phyloP scores from a whole-genome alignment of 2,797 vertebrate genomes.

The Hephaestus fuliginosus region DNA sequence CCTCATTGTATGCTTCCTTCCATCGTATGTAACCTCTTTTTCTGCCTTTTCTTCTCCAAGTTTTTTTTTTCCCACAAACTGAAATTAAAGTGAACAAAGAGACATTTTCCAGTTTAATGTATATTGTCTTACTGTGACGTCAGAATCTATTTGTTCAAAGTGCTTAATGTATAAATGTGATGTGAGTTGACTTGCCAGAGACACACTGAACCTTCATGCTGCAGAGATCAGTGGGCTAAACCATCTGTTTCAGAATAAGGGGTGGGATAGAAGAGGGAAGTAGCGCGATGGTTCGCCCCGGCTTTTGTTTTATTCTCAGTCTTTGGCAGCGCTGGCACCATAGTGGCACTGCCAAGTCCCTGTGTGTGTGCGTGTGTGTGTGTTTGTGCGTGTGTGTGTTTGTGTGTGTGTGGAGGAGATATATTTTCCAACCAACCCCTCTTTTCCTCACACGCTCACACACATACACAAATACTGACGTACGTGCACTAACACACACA shows the following conservation, averaged over 20 bases:
- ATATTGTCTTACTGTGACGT: background rate
- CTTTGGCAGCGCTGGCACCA: constrained; percentile 74
- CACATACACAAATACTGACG: constrained; percentile 21
- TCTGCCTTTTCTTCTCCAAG: constrained; percentile 21
- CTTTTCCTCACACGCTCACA: constrained; percentile 9
- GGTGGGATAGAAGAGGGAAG: constrained; percentile 50
- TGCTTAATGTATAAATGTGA: constrained; percentile 43
- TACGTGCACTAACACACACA: constrained; percentile 49
- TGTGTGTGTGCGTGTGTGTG: constrained; percentile 42
- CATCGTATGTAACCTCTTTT: constrained; percentile 34
- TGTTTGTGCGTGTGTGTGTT: constrained; percentile 5
- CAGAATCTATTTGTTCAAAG: constrained; percentile 14
- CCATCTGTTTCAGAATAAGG: constrained; percentile 69
- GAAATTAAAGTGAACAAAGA: background rate
- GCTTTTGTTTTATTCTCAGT: constrained; percentile 79
- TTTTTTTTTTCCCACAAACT: background rate
- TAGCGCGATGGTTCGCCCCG: constrained; percentile 68
- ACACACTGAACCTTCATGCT: constrained; percentile 55
- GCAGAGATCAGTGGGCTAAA: constrained; percentile 68
- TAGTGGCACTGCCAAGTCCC: constrained; percentile 77
- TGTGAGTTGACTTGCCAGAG: constrained; percentile 51
- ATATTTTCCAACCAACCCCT: constrained; percentile 62
- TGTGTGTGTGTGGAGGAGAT: constrained; percentile 24
- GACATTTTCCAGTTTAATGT: background rate
- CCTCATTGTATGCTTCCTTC: constrained; percentile 35